Evolutionary conservation across 1,140 invertebrate genomes (phyloP).

Genomic region (Archegozetes longisetosus): DNA sequence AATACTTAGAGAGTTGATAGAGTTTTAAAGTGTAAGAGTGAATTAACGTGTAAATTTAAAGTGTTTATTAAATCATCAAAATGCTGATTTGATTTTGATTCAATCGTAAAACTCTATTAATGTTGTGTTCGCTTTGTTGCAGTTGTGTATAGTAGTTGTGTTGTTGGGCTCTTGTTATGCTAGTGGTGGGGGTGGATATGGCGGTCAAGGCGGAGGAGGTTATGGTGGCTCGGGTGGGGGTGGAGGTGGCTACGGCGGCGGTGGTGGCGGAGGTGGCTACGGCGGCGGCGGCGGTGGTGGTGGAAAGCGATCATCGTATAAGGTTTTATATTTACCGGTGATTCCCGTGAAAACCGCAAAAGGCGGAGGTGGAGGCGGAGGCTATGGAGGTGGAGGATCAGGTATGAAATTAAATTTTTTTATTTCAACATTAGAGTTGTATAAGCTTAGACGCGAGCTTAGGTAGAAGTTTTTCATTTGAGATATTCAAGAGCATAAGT

Average conservation of each 20-base stretch:
- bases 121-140: background rate
- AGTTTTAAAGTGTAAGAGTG: too few species aligned
- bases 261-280: background rate
- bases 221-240: background rate
- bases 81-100: too few species aligned
- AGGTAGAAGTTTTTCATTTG: too few species aligned
- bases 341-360: constrained; percentile 7
- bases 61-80: background rate
- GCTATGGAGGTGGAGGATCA: background rate
- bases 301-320: constrained; percentile 7
- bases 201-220: background rate
- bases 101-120: too few species aligned
- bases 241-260: background rate
- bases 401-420: background rate
- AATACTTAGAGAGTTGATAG: too few species aligned
- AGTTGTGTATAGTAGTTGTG: background rate
- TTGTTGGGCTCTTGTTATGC: background rate
- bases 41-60: background rate
- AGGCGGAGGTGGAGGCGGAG: background rate
- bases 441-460: too few species aligned
- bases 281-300: background rate
- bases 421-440: background rate
- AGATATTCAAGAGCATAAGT: too few species aligned
- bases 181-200: background rate
- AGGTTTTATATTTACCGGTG: constrained; percentile 14